A percentile compares a stretch with the other conserved stretches of the same genome.
These are phyloP conservation scores for Sesia bembeciformis DNA, from an alignment of 2,888 invertebrate genomes.

Conservation along the genomic window DNA sequence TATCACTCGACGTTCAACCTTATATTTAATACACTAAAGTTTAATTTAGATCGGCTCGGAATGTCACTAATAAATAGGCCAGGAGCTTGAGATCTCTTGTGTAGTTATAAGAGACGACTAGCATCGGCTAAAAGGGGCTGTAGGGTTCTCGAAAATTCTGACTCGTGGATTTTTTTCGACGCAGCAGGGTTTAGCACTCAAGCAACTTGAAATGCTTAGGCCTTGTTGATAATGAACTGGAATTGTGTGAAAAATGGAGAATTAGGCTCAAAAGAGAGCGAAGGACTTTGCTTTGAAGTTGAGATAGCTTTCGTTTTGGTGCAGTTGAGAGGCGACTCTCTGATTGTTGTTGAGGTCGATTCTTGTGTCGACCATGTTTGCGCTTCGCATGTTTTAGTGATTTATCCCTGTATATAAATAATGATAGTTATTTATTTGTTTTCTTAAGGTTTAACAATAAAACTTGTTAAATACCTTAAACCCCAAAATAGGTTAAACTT, in stretches of 20 bases:
- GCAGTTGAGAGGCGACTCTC: too few relatives aligned
- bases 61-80: slow-evolving; percentile 38
- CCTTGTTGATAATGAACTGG: background rate
- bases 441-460: too few relatives aligned
- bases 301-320: too few relatives aligned
- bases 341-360: too few relatives aligned
- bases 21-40: slow-evolving; percentile 12
- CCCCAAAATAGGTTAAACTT: too few relatives aligned
- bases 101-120: slow-evolving; percentile 23
- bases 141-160: slow-evolving; percentile 32
- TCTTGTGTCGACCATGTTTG: too few relatives aligned
- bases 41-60: slow-evolving; percentile 10
- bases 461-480: too few relatives aligned
- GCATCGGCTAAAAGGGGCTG: slow-evolving; percentile 25
- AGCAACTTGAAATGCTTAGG: background rate
- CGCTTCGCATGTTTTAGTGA: too few relatives aligned
- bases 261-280: background rate
- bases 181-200: background rate
- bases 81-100: slow-evolving; percentile 22
- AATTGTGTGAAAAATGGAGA: background rate
- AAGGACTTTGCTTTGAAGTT: too few relatives aligned
- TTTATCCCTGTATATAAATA: too few relatives aligned
- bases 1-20: slow-evolving; percentile 11
- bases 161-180: slow-evolving; percentile 34
- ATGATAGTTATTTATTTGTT: too few relatives aligned